Percentiles rank a stretch among this genome's conserved stretches.
Evolutionary conservation across 2,797 vertebrate species (phyloP).

Genomic region (Eremophila alpestris): DNA sequence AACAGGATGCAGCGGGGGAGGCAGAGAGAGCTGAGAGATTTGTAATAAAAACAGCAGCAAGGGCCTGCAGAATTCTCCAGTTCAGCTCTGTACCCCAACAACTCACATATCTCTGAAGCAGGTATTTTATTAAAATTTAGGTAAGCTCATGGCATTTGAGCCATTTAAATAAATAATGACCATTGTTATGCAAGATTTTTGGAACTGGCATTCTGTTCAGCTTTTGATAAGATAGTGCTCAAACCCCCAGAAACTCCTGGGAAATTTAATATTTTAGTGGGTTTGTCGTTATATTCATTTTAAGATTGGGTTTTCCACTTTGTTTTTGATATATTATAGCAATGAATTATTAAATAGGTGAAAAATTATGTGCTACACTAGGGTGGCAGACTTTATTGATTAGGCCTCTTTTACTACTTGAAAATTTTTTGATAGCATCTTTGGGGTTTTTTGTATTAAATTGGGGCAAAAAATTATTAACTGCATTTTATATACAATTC

Average conservation of each 20-base stretch:
- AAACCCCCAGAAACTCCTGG: not conserved
- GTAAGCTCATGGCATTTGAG: not conserved
- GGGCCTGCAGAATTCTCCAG: not conserved
- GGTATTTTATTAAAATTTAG: not conserved
- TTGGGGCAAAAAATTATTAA: not conserved
- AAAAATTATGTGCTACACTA: not conserved
- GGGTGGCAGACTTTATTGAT: not conserved
- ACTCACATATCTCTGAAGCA: not conserved
- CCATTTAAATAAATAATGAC: not conserved
- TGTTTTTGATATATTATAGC: not conserved
- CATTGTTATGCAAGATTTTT: not conserved
- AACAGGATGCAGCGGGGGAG: not conserved
- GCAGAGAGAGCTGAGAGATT: not conserved
- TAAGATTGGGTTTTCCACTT: not conserved
- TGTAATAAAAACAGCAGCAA: not conserved
- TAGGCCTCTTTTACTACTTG: not conserved
- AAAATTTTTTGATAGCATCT: not conserved
- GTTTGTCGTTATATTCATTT: not conserved
- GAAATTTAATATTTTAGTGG: not conserved
- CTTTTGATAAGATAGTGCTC: not conserved
- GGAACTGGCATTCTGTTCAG: not conserved
- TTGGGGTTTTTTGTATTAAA: not conserved
- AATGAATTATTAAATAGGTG: constrained; percentile 1
- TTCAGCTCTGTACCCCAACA: not conserved
- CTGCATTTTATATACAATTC: not conserved